Conservation (phyloP, 2,113 vertebrate genomes). For the Bos javanicus region DNA sequence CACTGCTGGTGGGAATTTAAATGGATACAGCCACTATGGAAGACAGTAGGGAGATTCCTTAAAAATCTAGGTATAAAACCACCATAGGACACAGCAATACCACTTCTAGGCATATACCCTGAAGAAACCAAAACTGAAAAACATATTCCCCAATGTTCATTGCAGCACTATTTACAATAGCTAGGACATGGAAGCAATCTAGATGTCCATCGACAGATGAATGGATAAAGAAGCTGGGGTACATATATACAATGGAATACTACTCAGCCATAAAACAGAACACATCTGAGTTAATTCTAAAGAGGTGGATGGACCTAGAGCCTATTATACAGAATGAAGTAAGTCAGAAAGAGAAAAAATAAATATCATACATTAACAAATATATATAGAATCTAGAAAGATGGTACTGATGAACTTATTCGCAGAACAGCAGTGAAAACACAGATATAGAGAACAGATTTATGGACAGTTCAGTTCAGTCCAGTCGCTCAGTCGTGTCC, state of each 20-base stretch:
- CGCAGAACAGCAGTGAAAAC: background rate
- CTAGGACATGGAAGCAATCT: background rate
- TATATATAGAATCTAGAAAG: background rate
- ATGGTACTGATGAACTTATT: background rate
- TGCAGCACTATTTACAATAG: background rate
- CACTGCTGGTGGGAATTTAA: background rate
- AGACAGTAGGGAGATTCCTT: background rate
- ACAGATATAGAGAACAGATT: background rate
- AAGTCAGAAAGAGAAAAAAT: background rate
- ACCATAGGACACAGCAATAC: background rate
- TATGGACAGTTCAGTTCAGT: background rate
- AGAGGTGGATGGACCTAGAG: background rate
- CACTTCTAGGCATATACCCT: background rate
- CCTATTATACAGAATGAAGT: background rate
- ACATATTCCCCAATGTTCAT: background rate
- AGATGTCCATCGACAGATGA: background rate
- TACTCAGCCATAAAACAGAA: background rate
- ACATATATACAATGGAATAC: background rate
- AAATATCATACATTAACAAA: background rate
- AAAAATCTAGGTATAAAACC: background rate
- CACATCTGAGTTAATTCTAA: background rate
- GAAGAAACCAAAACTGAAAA: background rate
- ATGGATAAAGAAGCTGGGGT: background rate
- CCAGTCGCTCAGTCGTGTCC: no score
- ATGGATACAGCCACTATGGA: background rate